A percentile compares a stretch with the other conserved stretches of the same genome.
These are phyloP conservation scores for Phoxinus phoxinus DNA, from an alignment of 2,113 vertebrate species.

Conservation along the genomic window DNA sequence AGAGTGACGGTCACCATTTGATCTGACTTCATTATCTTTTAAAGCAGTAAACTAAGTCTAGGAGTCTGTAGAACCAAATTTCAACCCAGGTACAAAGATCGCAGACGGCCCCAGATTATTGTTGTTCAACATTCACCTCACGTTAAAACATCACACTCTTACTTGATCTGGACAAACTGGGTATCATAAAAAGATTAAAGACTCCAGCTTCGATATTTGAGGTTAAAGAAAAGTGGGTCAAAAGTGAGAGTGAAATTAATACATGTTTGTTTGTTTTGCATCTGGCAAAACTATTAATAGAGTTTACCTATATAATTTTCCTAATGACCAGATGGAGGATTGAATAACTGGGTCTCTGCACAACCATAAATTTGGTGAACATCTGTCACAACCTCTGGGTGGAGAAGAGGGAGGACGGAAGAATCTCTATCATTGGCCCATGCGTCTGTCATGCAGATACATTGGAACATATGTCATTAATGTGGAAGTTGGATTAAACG, in stretches of 20 bases:
- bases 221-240: neutral
- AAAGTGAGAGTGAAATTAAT: conserved; percentile 1
- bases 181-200: no score
- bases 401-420: conserved; percentile 11
- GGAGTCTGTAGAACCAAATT: neutral
- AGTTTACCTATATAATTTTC: conserved; percentile 40
- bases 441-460: conserved; percentile 17
- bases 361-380: conserved; percentile 40
- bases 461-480: conserved; percentile 20
- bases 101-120: no score
- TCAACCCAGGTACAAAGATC: neutral
- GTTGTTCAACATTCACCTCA: no score
- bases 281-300: conserved; percentile 25
- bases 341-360: conserved; percentile 34
- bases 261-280: neutral
- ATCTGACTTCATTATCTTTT: conserved; percentile 39
- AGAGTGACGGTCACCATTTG: neutral
- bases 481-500: conserved; percentile 1
- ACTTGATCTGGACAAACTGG: no score
- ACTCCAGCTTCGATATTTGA: no score
- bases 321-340: conserved; percentile 51
- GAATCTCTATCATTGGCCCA: conserved; percentile 19
- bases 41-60: conserved; percentile 24
- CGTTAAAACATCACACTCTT: no score
- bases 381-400: conserved; percentile 51